Evolutionary conservation across 1,140 invertebrate species (phyloP), one percentile per base, ranked within the genome.

Genomic region (Meloidogyne hapla): DNA sequence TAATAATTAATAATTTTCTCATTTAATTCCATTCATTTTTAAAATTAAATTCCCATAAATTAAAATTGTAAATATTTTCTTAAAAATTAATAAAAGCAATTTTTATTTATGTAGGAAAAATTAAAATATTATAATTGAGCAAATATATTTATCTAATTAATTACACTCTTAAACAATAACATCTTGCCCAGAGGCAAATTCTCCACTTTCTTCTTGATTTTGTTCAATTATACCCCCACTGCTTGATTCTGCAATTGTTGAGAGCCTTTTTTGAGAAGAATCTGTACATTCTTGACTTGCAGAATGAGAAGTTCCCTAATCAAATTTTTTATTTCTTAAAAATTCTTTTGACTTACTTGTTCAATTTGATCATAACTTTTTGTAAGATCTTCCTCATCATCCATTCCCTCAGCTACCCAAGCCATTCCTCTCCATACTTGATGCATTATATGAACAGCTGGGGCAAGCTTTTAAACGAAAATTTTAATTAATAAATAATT

Each of bases 371-470:
- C 79, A 40, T 81, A 81, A 48, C 83, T 86, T 69, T 77, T 76
- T 12, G 85, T 86, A 10, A 66, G 21, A 18, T 84, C 83, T 48
- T 85, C 83, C 56, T 83, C 82, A 26, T 86, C 85, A 62, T 86
- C 85, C 15, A 86, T 87, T 9, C 84, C 85, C 64, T 86, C 85
- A 8, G 86, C 84, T 1, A 87, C 85, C 85, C 85, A 87, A 12
- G 84, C 85, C 85, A 87, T 86, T 69, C 85, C 84, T 62, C 80
- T 80, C 84, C 84, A 85, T n/a, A 84, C 83, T 67, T 85, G 84
- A 66, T 86, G 85, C 84, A 86, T 85, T 45, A 86, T 86, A 70
- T 85, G 84, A n/a, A 86, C 80, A 2, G 85, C 85, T 18, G 85
- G 85, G 2, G 85, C 85, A 42, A 86, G 69, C 85, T n/a, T n/a